These are phyloP conservation scores for Clitarchus hookeri DNA, from an alignment of 2,888 invertebrate genomes.

Conservation along the genomic window DNA sequence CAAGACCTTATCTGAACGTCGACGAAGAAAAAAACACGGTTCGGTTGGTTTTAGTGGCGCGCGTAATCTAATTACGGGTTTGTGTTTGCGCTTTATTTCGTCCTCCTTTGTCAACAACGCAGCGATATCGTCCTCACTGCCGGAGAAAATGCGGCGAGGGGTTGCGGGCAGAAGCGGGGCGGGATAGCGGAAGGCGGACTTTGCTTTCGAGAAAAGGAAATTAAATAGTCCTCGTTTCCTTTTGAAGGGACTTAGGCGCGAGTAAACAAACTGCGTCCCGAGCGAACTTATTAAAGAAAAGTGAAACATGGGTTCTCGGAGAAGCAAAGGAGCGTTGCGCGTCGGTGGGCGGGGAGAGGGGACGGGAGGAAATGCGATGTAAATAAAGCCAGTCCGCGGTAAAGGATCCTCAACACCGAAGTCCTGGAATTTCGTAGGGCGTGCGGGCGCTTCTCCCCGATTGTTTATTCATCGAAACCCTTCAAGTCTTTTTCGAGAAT, in stretches of 20 bases:
- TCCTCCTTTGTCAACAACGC: not conserved
- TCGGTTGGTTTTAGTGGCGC: not conserved
- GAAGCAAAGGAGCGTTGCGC: too few species aligned
- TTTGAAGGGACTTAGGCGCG: too few species aligned
- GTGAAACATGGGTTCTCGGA: too few species aligned
- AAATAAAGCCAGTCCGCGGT: not conserved
- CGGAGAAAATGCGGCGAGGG: not conserved
- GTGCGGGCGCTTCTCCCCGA: not conserved
- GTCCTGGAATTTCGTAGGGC: not conserved
- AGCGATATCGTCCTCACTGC: not conserved
- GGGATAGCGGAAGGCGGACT: too few species aligned
- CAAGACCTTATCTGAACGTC: not conserved
- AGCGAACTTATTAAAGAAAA: too few species aligned
- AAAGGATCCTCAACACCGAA: not conserved
- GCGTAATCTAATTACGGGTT: not conserved
- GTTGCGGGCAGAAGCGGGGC: too few species aligned
- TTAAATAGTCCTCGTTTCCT: too few species aligned
- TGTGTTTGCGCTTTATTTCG: not conserved
- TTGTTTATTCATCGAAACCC: constrained; percentile 2
- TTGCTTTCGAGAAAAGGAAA: too few species aligned
- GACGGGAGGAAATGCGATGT: too few species aligned
- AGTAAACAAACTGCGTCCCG: too few species aligned
- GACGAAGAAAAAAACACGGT: not conserved
- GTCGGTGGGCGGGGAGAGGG: too few species aligned
- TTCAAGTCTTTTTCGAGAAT: not conserved